A percentile compares a stretch with the other conserved stretches of the same genome.
Conservation (phyloP, 2,113 vertebrate genomes). For the Malurus cyaneus region DNA sequence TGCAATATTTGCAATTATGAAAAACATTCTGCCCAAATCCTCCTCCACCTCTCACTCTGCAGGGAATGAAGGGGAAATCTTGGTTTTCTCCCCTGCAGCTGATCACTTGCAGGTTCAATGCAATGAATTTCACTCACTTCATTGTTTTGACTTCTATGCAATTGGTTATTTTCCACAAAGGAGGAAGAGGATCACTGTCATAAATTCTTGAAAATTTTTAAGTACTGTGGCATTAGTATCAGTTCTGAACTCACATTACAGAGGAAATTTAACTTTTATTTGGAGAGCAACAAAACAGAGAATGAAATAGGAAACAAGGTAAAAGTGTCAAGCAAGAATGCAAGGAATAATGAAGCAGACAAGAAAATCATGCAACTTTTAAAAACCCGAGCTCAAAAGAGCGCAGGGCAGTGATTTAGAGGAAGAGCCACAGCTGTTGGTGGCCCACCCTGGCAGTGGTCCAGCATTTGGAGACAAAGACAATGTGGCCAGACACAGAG, state of each 20-base stretch:
- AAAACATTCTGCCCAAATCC: not conserved
- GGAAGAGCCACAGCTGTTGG: not conserved
- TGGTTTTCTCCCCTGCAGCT: not conserved
- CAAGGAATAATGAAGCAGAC: not conserved
- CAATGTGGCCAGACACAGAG: not conserved
- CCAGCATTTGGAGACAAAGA: not conserved
- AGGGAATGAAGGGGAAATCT: accelerated
- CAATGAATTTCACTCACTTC: not conserved
- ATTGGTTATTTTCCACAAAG: not conserved
- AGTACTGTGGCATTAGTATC: not conserved
- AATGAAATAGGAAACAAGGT: not conserved
- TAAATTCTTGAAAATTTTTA: not conserved
- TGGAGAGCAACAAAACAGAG: not conserved
- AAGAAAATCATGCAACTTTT: not conserved
- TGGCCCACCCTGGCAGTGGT: not conserved
- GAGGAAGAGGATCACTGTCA: not conserved
- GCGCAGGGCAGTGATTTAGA: not conserved
- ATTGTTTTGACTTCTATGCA: not conserved
- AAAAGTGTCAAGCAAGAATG: not conserved
- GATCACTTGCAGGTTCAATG: not conserved
- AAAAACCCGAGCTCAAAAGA: not conserved
- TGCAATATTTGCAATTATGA: not conserved
- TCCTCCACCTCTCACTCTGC: not conserved
- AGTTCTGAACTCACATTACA: not conserved
- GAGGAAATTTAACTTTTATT: not conserved